Conservation (phyloP, 2,888 invertebrate species). For the Meiosimyza decipiens region DNA sequence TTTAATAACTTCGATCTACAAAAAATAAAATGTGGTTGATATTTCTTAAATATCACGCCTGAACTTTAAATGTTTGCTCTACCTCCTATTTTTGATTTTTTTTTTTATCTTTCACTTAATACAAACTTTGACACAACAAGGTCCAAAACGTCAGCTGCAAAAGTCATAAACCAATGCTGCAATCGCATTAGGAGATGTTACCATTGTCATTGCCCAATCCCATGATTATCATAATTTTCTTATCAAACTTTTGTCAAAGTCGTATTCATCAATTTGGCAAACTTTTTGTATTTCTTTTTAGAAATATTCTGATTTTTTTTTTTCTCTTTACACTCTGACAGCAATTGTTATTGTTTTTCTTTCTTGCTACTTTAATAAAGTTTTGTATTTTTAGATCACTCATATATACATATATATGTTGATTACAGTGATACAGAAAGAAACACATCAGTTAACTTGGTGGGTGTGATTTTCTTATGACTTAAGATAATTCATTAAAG, state of each 20-base stretch:
- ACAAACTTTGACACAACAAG: too few relatives aligned
- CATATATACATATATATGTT: too few relatives aligned
- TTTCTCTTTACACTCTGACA: background rate
- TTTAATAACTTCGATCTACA: too few relatives aligned
- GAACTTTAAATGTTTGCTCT: background rate
- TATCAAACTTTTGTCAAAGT: conserved; percentile 23
- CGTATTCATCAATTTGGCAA: conserved; percentile 17
- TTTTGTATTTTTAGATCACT: background rate
- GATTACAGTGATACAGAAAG: too few relatives aligned
- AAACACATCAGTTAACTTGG: too few relatives aligned
- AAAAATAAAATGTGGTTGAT: too few relatives aligned
- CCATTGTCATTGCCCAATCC: background rate
- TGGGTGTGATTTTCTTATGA: too few relatives aligned
- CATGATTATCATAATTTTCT: conserved; percentile 24
- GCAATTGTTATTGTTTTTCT: conserved; percentile 1
- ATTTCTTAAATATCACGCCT: background rate
- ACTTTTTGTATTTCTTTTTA: background rate
- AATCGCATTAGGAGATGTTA: background rate
- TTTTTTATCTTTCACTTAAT: background rate
- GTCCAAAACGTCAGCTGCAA: conserved; percentile 8
- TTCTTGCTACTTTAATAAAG: background rate
- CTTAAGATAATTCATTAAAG: too few relatives aligned
- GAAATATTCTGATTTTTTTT: too few relatives aligned
- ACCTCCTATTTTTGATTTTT: background rate
- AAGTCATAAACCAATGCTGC: background rate